A percentile compares a stretch with the other conserved stretches of the same genome.
Conservation (phyloP, 2,888 invertebrate genomes). For the Trissolcus japonicus region DNA sequence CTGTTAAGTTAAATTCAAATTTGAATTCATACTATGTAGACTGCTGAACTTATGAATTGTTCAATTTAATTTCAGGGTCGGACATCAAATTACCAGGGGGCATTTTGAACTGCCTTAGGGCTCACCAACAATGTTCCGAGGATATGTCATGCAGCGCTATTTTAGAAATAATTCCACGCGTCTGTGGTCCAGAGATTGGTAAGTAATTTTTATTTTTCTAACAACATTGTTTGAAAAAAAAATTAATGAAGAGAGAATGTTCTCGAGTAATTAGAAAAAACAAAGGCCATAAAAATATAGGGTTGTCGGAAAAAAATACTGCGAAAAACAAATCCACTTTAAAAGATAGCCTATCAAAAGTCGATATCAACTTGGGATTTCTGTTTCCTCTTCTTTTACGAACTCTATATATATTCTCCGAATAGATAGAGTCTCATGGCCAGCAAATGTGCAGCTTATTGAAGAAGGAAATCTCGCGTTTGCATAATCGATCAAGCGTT, state of each 20-base stretch:
- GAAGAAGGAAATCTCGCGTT: constrained; percentile 56
- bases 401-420: constrained; percentile 35
- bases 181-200: constrained; percentile 94
- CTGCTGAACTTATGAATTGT: not conserved
- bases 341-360: constrained; percentile 45
- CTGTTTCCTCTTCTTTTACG: constrained; percentile 23
- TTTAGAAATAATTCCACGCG: constrained; percentile 92
- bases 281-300: not conserved
- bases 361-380: constrained; percentile 35
- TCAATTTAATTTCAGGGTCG: constrained; percentile 81
- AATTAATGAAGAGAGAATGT: too few species aligned
- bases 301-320: not conserved
- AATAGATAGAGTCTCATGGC: constrained; percentile 49
- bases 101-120: constrained; percentile 91
- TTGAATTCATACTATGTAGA: too few species aligned
- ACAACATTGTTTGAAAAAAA: too few species aligned
- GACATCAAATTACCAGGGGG: constrained; percentile 87
- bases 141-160: constrained; percentile 93
- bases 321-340: constrained; percentile 41
- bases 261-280: too few species aligned
- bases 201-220: constrained; percentile 76
- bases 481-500: constrained; percentile 59
- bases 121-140: constrained; percentile 92
- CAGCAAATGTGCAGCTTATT: constrained; percentile 55
- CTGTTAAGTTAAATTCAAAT: too few species aligned